Evolutionary conservation across 2,888 invertebrate genomes (phyloP).

Genomic region (Tetropium fuscum): DNA sequence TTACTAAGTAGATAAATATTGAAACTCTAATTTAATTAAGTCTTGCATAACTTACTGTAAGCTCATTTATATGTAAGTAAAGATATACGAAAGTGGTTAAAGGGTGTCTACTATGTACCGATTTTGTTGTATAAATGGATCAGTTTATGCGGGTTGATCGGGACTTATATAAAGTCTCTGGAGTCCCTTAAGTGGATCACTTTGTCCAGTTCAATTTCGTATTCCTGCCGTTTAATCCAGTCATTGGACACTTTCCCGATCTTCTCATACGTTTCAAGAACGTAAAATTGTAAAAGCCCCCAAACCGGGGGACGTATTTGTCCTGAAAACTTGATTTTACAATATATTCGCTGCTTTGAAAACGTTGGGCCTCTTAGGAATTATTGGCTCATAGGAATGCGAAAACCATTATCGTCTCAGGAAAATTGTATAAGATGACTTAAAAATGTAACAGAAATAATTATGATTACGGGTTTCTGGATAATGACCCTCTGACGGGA

Average conservation of each 20-base stretch:
- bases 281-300: slow-evolving; percentile 1
- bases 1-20: too few species aligned
- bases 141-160: slow-evolving; percentile 18
- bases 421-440: too few species aligned
- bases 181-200: slow-evolving; percentile 23
- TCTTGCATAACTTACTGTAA: too few species aligned
- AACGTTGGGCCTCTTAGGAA: too few species aligned
- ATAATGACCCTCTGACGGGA: too few species aligned
- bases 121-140: slow-evolving; percentile 18
- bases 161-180: slow-evolving; percentile 9
- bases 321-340: not conserved
- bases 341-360: not conserved
- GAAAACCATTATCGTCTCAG: too few species aligned
- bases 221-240: slow-evolving; percentile 22
- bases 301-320: slow-evolving; percentile 3
- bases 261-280: slow-evolving; percentile 13
- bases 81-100: too few species aligned
- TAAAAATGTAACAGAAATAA: too few species aligned
- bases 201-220: slow-evolving; percentile 23
- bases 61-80: too few species aligned
- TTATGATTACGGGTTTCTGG: too few species aligned
- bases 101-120: slow-evolving; percentile 3
- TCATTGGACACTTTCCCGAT: slow-evolving; percentile 24
- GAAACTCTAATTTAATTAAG: too few species aligned
- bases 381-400: too few species aligned